Conservation (phyloP, 2,797 vertebrate species). For the Thaleichthys pacificus region DNA sequence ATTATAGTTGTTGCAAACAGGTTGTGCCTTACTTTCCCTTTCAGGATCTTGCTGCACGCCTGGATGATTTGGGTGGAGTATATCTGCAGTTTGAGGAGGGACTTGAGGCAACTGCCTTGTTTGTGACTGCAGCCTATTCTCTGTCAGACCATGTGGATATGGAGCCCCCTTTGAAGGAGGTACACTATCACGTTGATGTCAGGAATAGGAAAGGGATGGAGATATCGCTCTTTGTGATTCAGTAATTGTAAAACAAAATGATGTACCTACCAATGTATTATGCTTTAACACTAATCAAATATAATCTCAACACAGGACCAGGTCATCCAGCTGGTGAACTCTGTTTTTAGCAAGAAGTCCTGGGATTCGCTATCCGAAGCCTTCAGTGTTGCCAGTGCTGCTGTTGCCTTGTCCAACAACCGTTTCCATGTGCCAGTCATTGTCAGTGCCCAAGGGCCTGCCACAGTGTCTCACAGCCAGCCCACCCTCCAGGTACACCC, state of each 20-base stretch:
- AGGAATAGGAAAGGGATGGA: not conserved
- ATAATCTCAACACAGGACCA: conserved; percentile 81
- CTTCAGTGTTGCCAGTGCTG: conserved; percentile 88
- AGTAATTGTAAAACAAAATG: not conserved
- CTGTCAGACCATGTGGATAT: conserved; percentile 92
- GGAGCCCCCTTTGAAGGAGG: conserved; percentile 94
- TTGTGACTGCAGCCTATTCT: conserved; percentile 90
- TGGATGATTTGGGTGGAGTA: conserved; percentile 93
- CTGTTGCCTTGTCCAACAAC: conserved; percentile 85
- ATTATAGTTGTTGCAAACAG: not conserved
- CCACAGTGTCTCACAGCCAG: conserved; percentile 89
- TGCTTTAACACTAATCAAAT: not conserved
- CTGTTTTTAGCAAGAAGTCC: conserved; percentile 96
- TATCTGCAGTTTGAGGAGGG: conserved; percentile 99
- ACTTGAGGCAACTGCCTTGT: conserved; percentile 91
- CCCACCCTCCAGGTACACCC: conserved; percentile 82
- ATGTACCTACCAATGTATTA: conserved; percentile 17
- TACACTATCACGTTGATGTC: conserved; percentile 42
- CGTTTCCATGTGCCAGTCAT: conserved; percentile 90
- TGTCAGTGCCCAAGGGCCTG: conserved; percentile 81
- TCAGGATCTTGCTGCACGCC: conserved; percentile 92
- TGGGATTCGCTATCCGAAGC: conserved; percentile 90
- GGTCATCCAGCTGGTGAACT: conserved; percentile 93
- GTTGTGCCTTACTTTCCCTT: not conserved
- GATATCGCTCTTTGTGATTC: not conserved